Evolutionary conservation across 2,888 invertebrate genomes (phyloP), one percentile per base, ranked within the genome.

Genomic region (Timandra comae): DNA sequence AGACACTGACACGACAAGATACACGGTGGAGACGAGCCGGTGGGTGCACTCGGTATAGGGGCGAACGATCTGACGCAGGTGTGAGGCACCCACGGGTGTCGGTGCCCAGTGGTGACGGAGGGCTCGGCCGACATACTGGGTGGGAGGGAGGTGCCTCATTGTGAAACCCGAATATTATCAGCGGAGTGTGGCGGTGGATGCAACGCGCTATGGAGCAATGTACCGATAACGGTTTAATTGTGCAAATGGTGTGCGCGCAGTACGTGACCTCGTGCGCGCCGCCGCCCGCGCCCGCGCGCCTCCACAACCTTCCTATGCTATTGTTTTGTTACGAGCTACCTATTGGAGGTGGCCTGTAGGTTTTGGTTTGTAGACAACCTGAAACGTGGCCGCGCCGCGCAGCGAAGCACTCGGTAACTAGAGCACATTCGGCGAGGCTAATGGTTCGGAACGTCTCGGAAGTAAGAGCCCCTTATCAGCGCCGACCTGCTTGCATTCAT

Each of bases 361-460:
- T 20, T 5, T 7, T 7, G 7, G 6, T 1, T 7, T 1, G 6
- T 20, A 5, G 22, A 21, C 21, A 20, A 20, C n/a, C 3, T n/a
- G 9, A 7, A 2, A n/a, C 21, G 27, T 29, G 29, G 35, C 39
- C 39, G 45, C 30, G 46, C 46, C 58, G 55, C 62, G 46, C 60
- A 57, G 62, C 62, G 63, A 51, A 59, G 55, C 56, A 30, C 26
- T 12, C 12, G 27, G 8, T 26, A 8, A 22, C 7, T 8, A 16
- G 16, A 16, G 16, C 16, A 16, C 16, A 3, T 3, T 6, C 9
- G 22, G n/a, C 22, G 64, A 54, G 67, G 67, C 75, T 76, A 79
- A 77, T 79, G 76, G 75, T 57, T 68, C 65, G 76, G 70, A 78
- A 79, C 79, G 70, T 63, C 66, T 68, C 74, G 75, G 74, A 76